Evolutionary conservation across 2,113 vertebrate species (phyloP), one percentile per base, ranked within the genome.

Genomic region (Plecotus auritus): DNA sequence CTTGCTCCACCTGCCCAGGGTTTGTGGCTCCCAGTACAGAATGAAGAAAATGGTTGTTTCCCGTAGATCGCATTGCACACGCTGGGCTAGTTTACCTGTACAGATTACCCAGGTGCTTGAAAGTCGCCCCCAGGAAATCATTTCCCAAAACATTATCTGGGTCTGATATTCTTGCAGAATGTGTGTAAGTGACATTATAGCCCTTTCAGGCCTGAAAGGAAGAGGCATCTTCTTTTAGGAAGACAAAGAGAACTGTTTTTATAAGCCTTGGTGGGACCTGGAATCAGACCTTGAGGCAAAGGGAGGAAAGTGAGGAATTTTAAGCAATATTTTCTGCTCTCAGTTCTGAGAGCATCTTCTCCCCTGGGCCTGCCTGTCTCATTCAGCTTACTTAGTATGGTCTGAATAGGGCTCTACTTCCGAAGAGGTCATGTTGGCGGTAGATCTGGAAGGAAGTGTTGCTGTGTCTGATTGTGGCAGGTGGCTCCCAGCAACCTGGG

Each of bases 231-330:
- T 54, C 30, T 73, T 78, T 23, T 18, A 49, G 56, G 18, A 40
- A 13, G n/a, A 49, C 45, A 47, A 22, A 74, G 22, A 45, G 22
- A 30, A 35, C 40, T 22, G 18, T 56, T 35, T 1, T 42, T n/a
- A 3, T 7, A 7, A 51, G 28, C 22, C 32, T 64, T 80, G 54
- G 61, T 8, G 54, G 45, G 51, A 80, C 51, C 78, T 70, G 7
- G 42, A 83, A 59, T 70, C 49, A 51, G 49, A 26, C 23, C 70
- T 95, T 54, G 42, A 89, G 42, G 51, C 42, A 11, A 74, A 90
- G 23, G 80, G 72, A 74, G 81, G 66, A 51, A 59, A 85, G 13
- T 1, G 20, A 81, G 22, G 40, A 7, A 6, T 56, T 49, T 47
- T 28, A 66, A 64, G 81, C 51, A 7, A 5, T 35, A 14, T 30